Conservation (phyloP, 2,113 vertebrate species). For the Otolemur garnettii region DNA sequence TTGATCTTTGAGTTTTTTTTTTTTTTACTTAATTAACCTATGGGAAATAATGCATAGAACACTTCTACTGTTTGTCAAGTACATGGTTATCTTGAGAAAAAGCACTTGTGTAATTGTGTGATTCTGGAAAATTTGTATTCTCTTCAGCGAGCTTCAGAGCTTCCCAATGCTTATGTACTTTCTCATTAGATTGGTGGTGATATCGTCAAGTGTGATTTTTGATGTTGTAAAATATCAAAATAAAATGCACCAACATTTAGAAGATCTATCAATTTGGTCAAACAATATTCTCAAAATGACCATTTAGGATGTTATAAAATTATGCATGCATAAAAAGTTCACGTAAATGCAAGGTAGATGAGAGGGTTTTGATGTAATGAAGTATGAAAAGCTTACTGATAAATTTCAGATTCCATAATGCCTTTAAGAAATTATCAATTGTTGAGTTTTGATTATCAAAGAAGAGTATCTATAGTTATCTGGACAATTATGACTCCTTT, state of each 20-base stretch:
- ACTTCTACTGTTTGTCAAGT: not conserved
- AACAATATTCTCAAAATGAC: conserved; percentile 43
- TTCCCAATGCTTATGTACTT: not conserved
- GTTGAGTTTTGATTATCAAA: not conserved
- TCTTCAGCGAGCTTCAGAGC: not conserved
- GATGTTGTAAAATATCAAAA: not conserved
- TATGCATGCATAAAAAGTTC: not conserved
- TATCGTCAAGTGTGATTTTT: conserved; percentile 19
- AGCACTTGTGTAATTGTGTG: not conserved
- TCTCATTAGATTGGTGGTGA: not conserved
- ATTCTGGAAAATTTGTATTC: not conserved
- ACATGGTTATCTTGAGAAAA: not conserved
- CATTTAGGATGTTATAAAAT: conserved; percentile 10
- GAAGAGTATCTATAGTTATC: not conserved
- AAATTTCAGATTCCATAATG: not conserved
- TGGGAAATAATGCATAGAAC: not conserved
- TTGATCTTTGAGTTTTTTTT: not conserved
- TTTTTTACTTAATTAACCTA: not conserved
- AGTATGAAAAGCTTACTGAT: not conserved
- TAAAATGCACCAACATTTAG: not conserved
- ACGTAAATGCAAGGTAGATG: not conserved
- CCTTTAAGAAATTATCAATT: not conserved
- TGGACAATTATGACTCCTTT: conserved; percentile 8
- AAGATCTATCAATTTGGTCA: not conserved
- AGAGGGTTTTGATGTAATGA: conserved; percentile 17